These are phyloP conservation scores for Fringilla coelebs DNA, from an alignment of 2,797 vertebrate genomes.

Conservation along the genomic window DNA sequence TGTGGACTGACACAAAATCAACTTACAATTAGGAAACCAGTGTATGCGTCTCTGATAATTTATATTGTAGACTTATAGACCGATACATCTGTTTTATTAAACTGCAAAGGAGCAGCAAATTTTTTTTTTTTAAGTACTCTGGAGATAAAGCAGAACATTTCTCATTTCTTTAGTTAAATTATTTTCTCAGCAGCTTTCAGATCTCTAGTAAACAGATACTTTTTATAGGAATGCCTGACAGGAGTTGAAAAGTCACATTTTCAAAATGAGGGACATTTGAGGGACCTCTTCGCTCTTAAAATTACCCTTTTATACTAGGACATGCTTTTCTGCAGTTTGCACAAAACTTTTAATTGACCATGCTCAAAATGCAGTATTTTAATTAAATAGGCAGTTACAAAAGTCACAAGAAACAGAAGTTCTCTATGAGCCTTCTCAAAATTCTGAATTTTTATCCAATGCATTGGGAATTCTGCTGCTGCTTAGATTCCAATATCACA, in stretches of 20 bases:
- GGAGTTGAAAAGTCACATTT: not conserved
- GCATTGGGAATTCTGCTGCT: not conserved
- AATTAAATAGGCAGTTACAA: not conserved
- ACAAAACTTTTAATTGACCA: not conserved
- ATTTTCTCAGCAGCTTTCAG: not conserved
- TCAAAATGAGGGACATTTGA: not conserved
- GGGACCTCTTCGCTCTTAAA: not conserved
- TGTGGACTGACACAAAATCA: constrained; percentile 67
- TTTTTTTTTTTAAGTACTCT: not conserved
- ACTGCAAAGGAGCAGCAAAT: not conserved
- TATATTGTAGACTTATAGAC: not conserved
- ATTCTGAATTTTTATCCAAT: not conserved
- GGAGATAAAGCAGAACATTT: not conserved
- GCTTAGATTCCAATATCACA: not conserved
- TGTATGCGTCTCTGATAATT: constrained; percentile 59
- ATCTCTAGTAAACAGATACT: not conserved
- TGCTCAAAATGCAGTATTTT: not conserved
- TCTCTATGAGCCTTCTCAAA: not conserved
- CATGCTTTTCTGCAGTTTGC: not conserved
- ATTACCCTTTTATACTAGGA: not conserved
- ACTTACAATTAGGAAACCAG: constrained; percentile 52
- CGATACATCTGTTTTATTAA: constrained; percentile 67
- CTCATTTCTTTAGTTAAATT: not conserved
- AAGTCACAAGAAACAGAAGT: not conserved
- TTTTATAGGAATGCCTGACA: not conserved